These are phyloP conservation scores for Trilocha varians DNA, from an alignment of 2,888 invertebrate genomes.

Conservation along the genomic window DNA sequence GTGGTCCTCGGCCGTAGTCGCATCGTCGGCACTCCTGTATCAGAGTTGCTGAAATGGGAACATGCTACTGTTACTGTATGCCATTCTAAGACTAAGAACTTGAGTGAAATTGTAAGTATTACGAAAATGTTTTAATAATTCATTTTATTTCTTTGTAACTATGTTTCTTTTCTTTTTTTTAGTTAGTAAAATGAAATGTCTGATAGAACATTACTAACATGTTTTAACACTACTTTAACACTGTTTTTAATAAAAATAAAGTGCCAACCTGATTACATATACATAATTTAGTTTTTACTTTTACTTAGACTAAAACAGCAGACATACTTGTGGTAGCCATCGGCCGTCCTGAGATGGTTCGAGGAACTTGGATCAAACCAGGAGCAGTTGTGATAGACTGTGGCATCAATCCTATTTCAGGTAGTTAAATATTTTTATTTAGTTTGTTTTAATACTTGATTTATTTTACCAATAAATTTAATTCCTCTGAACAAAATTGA, in stretches of 20 bases:
- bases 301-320: conserved; percentile 79
- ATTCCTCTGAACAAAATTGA: no score
- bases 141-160: background rate
- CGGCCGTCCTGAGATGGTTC: conserved; percentile 91
- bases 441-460: background rate
- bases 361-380: conserved; percentile 96
- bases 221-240: no score
- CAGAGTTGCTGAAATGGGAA: conserved; percentile 96
- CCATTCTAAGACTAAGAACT: conserved; percentile 92
- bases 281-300: conserved; percentile 2
- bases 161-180: background rate
- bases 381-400: conserved; percentile 99
- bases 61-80: conserved; percentile 98
- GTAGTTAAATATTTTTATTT: conserved; percentile 49
- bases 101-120: conserved; percentile 78
- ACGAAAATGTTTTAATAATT: background rate
- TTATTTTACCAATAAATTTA: no score
- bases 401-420: conserved; percentile 94
- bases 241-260: no score
- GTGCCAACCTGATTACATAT: no score
- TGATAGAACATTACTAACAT: no score
- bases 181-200: no score
- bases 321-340: conserved; percentile 98
- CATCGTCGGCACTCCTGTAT: conserved; percentile 96
- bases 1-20: conserved; percentile 98